Evolutionary conservation across 2,888 invertebrate genomes (phyloP).

Genomic region (Metallyticus violacea): DNA sequence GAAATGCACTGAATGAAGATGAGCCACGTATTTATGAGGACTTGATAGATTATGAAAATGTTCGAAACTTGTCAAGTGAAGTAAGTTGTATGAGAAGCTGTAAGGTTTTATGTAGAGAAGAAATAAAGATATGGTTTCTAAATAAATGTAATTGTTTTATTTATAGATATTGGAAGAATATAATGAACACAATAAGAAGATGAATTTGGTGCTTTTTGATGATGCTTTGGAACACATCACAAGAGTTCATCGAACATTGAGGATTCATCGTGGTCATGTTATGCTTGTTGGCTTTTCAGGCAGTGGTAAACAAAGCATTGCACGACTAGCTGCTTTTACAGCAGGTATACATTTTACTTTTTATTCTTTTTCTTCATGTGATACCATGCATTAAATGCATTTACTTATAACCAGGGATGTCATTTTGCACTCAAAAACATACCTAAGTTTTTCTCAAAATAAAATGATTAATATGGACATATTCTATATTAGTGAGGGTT

Average conservation of each 20-base stretch:
- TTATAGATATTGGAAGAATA: slow-evolving; percentile 77
- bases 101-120: too few relatives aligned
- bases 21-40: slow-evolving; percentile 85
- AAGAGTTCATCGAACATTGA: slow-evolving; percentile 77
- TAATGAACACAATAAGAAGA: slow-evolving; percentile 67
- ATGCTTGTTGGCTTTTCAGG: slow-evolving; percentile 87
- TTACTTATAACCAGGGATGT: too few relatives aligned
- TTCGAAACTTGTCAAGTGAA: slow-evolving; percentile 85
- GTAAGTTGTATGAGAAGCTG: too few relatives aligned
- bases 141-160: background rate
- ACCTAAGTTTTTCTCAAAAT: too few relatives aligned
- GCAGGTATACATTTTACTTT: slow-evolving; percentile 58
- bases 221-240: slow-evolving; percentile 90
- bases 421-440: too few relatives aligned
- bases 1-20: slow-evolving; percentile 78
- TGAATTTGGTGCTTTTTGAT: slow-evolving; percentile 84
- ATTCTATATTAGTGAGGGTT: too few relatives aligned
- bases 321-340: slow-evolving; percentile 76
- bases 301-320: slow-evolving; percentile 81
- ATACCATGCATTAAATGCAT: too few relatives aligned
- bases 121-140: too few relatives aligned
- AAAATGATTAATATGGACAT: too few relatives aligned
- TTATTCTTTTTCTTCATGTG: too few relatives aligned
- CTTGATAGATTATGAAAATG: slow-evolving; percentile 82
- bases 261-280: slow-evolving; percentile 80